Evolutionary conservation across 2,888 invertebrate species (phyloP).

Genomic region (Thera britannica): DNA sequence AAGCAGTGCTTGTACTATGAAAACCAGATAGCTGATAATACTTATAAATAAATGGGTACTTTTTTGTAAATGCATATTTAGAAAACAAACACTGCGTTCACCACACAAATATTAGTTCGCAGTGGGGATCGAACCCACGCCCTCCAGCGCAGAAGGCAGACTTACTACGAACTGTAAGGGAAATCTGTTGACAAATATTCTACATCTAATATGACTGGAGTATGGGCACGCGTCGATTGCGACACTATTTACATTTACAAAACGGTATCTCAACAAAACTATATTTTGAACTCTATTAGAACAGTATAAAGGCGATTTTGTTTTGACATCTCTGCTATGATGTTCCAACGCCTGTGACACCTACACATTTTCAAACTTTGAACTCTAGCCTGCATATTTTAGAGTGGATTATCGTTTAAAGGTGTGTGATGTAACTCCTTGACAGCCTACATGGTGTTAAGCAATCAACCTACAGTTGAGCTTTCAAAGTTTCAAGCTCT

Average conservation of each 20-base stretch:
- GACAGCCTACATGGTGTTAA: conserved; percentile 63
- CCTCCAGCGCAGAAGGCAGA: too few relatives aligned
- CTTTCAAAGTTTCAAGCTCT: conserved; percentile 30
- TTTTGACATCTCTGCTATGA: conserved; percentile 40
- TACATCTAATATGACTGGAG: too few relatives aligned
- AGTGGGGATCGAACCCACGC: too few relatives aligned
- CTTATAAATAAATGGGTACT: too few relatives aligned
- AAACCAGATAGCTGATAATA: too few relatives aligned
- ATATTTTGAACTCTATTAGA: conserved; percentile 41
- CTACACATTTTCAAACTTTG: conserved; percentile 55
- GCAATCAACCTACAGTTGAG: conserved; percentile 56
- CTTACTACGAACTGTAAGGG: conserved; percentile 24
- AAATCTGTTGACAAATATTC: too few relatives aligned
- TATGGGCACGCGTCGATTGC: conserved; percentile 78
- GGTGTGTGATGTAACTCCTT: too few relatives aligned
- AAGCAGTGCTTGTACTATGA: too few relatives aligned
- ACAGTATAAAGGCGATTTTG: conserved; percentile 47
- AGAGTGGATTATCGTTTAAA: background rate
- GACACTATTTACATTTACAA: conserved; percentile 67
- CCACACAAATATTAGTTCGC: too few relatives aligned
- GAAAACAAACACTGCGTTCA: too few relatives aligned
- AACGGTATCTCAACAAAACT: conserved; percentile 51
- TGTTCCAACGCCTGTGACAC: conserved; percentile 61
- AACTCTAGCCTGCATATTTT: background rate
- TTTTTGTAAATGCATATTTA: too few relatives aligned